These are phyloP conservation scores for Poeciliopsis turneri DNA, from an alignment of 2,797 vertebrate genomes.

Conservation along the genomic window DNA sequence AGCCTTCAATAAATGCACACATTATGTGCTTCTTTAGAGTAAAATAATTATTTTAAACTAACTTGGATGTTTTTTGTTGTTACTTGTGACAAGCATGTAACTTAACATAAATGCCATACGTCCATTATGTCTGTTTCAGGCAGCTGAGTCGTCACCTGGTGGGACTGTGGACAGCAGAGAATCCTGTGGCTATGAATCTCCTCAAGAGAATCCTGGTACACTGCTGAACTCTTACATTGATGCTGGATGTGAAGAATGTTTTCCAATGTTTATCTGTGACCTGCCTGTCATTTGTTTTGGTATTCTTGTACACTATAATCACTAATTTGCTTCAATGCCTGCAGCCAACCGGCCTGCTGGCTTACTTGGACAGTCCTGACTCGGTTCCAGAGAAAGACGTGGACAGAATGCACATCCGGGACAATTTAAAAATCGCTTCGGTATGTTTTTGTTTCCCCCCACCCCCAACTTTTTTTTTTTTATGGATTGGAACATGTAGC, in stretches of 20 bases:
- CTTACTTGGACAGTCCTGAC: constrained; percentile 93
- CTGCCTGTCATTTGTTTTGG: constrained; percentile 7
- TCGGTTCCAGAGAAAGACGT: constrained; percentile 93
- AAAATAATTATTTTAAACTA: not conserved
- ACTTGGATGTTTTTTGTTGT: not conserved
- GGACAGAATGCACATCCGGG: constrained; percentile 96
- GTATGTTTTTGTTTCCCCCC: constrained; percentile 71
- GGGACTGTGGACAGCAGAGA: constrained; percentile 97
- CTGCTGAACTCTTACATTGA: not conserved
- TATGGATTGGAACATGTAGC: not conserved
- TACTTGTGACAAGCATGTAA: not conserved
- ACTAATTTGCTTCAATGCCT: constrained; percentile 20
- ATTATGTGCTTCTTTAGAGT: not conserved
- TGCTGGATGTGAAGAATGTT: not conserved
- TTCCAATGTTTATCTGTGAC: constrained; percentile 4
- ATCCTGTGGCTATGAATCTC: constrained; percentile 92
- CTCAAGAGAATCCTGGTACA: constrained; percentile 95
- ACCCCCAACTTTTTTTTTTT: not conserved
- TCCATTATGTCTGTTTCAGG: constrained; percentile 69
- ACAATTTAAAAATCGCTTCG: constrained; percentile 96
- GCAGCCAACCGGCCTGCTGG: constrained; percentile 93
- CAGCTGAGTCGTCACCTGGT: constrained; percentile 98
- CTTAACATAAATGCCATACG: not conserved
- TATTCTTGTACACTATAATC: not conserved
- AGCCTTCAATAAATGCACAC: constrained; percentile 27